Conservation (phyloP, 2,113 vertebrate genomes). For the Hippolais icterina region DNA sequence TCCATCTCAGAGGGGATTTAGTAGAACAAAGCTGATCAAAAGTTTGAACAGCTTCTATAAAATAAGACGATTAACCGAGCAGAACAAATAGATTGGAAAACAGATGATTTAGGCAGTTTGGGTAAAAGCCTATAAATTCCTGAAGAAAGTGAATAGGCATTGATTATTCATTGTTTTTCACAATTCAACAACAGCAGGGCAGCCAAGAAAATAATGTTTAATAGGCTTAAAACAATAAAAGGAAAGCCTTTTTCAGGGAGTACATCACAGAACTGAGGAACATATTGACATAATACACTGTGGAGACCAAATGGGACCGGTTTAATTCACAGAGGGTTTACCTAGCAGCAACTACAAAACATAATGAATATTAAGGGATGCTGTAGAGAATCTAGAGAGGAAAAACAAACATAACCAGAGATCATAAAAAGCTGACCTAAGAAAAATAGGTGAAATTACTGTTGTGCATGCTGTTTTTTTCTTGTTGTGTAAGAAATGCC, state of each 20-base stretch:
- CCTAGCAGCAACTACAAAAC: background rate
- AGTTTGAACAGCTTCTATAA: background rate
- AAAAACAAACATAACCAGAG: background rate
- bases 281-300: background rate
- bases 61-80: background rate
- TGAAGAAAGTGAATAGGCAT: slow-evolving; percentile 21
- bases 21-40: background rate
- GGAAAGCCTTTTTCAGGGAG: background rate
- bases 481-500: background rate
- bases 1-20: background rate
- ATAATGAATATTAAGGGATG: background rate
- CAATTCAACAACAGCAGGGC: background rate
- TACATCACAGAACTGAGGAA: background rate
- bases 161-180: slow-evolving; percentile 43
- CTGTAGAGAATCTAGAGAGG: background rate
- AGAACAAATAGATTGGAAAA: slow-evolving; percentile 24
- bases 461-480: background rate
- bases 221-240: slow-evolving; percentile 24
- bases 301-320: background rate
- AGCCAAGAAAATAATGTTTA: slow-evolving; percentile 13
- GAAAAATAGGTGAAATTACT: background rate
- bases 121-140: slow-evolving; percentile 11
- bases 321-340: background rate
- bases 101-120: background rate
- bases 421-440: background rate